Conservation (phyloP, 2,797 vertebrate genomes). For the Platyrinchus mystaceus region DNA sequence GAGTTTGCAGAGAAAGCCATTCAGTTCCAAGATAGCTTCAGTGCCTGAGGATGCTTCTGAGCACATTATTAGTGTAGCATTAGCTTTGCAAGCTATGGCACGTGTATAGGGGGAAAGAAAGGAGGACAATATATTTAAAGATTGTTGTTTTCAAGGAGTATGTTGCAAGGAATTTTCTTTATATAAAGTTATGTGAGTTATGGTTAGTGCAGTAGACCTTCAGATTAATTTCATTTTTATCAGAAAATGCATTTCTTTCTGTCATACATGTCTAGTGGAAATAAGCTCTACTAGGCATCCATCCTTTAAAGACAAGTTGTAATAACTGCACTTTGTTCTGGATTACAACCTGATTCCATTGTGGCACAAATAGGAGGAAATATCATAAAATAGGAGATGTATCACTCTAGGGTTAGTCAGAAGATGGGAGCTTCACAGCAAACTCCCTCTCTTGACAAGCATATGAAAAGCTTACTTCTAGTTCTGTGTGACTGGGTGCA, state of each 20-base stretch:
- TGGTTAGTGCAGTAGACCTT: background rate
- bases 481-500: background rate
- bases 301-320: background rate
- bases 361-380: background rate
- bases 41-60: background rate
- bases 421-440: background rate
- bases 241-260: background rate
- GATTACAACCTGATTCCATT: background rate
- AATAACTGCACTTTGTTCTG: background rate
- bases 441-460: background rate
- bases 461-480: background rate
- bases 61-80: background rate
- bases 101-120: background rate
- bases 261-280: background rate
- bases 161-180: background rate
- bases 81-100: background rate
- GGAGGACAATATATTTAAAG: background rate
- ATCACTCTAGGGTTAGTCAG: background rate
- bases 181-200: background rate
- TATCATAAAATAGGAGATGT: background rate
- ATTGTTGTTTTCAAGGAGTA: background rate
- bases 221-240: background rate
- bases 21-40: background rate
- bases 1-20: background rate
- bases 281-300: background rate